phyloP scores from a whole-genome alignment of 1,140 invertebrate species.

The Lycorma delicatula region DNA sequence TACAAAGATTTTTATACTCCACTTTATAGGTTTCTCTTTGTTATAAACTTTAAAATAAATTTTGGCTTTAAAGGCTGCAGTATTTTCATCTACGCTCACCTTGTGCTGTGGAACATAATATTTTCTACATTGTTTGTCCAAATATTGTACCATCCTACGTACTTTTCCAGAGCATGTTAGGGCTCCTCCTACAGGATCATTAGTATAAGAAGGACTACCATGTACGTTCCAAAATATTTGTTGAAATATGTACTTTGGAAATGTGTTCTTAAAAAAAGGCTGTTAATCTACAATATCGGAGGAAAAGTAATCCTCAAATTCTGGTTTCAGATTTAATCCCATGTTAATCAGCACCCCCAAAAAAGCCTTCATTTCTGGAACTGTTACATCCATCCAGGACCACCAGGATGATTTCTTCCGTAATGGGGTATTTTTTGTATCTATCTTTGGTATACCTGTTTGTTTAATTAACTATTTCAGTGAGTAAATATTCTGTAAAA shows the following conservation, averaged over 20 bases:
- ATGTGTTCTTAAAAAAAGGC: constrained; percentile 6
- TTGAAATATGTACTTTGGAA: constrained; percentile 4
- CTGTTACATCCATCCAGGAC: constrained; percentile 4
- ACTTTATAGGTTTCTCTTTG: constrained; percentile 3
- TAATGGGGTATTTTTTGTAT: neutral
- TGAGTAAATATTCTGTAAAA: neutral
- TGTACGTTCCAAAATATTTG: constrained; percentile 10
- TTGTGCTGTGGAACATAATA: neutral
- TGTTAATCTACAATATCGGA: neutral
- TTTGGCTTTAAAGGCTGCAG: constrained; percentile 6
- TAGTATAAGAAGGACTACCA: neutral
- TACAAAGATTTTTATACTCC: constrained; percentile 12
- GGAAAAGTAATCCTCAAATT: constrained; percentile 13
- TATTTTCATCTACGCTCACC: constrained; percentile 10
- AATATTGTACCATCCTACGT: neutral
- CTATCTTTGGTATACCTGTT: constrained; percentile 1
- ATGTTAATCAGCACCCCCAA: constrained; percentile 12
- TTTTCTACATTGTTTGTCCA: constrained; percentile 3
- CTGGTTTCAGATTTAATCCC: constrained; percentile 7
- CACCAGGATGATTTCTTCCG: neutral
- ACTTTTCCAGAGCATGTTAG: constrained; percentile 3
- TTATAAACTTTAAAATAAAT: constrained; percentile 13
- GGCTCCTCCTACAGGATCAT: neutral
- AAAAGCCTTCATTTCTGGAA: constrained; percentile 10
- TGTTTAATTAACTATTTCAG: constrained; percentile 11